Base-by-base conservation (phyloP, 1,140 invertebrate species). In the Drosophila funebris region DNA sequence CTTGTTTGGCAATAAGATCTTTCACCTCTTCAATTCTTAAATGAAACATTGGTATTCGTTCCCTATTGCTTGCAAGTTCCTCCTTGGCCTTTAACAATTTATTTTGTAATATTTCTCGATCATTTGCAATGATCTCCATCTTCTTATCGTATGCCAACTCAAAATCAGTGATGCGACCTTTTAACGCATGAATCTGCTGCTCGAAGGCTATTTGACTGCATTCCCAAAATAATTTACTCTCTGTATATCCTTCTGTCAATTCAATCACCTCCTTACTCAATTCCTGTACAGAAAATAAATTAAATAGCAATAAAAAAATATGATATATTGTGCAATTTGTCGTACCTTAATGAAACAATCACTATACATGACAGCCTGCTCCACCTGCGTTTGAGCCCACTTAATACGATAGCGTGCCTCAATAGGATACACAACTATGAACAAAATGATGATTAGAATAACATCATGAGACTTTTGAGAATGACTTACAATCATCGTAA, bases 341-440 rank as follows among this genome's bases (percentile, higher is more conserved):
- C n/a, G 14, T 27, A 50, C 58, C 31, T 27, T 13, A 22, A 36
- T 14, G 1, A 27, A 33, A 22, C 18, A 31, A 33, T 44, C 46
- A 16, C 13, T 11, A 6, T 16, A 8, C 8, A 27, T 24, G 6
- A 22, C n/a, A 6, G 2, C 9, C 27, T 81, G 78, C 7, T 81
- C 69, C 33, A 73, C n/a, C 18, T 18, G 41, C 7, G 71, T 43
- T 16, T 69, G 9, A 1, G 44, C 8, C 31, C 53, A 64, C 20
- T 81, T 73, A 3, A 81, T 31, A 1, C 16, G 57, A 44, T 73
- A 77, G 1, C 78, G 73, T 0, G 54, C 33, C 50, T 81, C 73
- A 57, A 81, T 80, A 0, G 78, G 78, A 13, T 22, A 46, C 0
- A 57, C 8, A 33, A 54, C 78, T 81, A 18, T 9, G 4, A 22